Conservation (phyloP, 1,140 invertebrate species). For the Panagrolaimus sp. region DNA sequence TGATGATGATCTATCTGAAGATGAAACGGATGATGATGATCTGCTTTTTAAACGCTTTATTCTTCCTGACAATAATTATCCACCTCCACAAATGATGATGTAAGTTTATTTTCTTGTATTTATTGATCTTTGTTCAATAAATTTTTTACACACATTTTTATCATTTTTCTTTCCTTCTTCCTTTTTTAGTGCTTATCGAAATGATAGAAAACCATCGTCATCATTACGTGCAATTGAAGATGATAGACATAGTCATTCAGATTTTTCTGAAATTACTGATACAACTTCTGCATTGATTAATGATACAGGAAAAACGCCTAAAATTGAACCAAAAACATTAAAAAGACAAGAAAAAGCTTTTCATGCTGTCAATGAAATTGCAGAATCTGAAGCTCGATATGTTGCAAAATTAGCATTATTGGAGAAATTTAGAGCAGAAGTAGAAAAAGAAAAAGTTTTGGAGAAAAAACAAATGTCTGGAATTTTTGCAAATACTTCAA, state of each 20-base stretch:
- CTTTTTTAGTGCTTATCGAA: conserved; percentile 6
- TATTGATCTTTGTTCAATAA: no score
- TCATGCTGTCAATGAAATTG: conserved; percentile 47
- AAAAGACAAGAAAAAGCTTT: conserved; percentile 36
- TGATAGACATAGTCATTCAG: neutral
- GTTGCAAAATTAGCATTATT: conserved; percentile 42
- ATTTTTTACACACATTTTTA: neutral
- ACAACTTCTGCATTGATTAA: conserved; percentile 35
- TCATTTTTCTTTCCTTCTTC: neutral
- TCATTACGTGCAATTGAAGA: conserved; percentile 2
- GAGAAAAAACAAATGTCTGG: conserved; percentile 26
- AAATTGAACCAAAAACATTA: conserved; percentile 21
- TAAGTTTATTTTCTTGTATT: neutral
- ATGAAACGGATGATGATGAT: conserved; percentile 37
- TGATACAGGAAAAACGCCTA: conserved; percentile 13
- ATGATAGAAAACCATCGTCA: neutral
- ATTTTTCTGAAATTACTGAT: conserved; percentile 41
- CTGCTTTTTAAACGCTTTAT: neutral
- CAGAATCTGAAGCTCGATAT: conserved; percentile 44
- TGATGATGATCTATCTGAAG: conserved; percentile 42
- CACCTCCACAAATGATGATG: neutral
- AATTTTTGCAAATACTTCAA: conserved; percentile 40
- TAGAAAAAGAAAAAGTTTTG: conserved; percentile 43
- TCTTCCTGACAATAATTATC: neutral
- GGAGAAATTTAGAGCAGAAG: conserved; percentile 41